Evolutionary conservation across 2,888 invertebrate species (phyloP), one percentile per base, ranked within the genome.

Genomic region (Macaria liturata): DNA sequence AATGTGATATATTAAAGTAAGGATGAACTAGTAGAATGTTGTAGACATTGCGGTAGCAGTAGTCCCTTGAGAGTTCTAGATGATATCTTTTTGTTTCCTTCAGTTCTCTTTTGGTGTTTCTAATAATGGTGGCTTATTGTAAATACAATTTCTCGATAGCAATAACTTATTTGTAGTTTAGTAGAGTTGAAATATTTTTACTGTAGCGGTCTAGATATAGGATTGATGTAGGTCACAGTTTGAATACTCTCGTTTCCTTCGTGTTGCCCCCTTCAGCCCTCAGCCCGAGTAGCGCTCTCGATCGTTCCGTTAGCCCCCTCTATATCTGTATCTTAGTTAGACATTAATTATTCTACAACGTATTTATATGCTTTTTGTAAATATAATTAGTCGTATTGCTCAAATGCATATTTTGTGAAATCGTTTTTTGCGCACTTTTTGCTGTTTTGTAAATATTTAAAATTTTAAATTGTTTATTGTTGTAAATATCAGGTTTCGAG

Each of bases 371-470:
- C 83, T 87, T 86, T 84, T 80, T 89, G 86, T 88, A 89, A 86
- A 89, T 87, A 87, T 83, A 86, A 82, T 66, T 84, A 85, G 86
- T 86, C 78, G 81, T 90, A 88, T 89, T 91, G 91, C 91, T 91
- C 91, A 91, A 91, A 90, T 87, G 90, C 88, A 89, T 91, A 91
- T 91, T 91, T 91, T 91, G 87, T 91, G 91, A 91, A 81, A 84
- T 86, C 84, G 85, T 89, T 90, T 89, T 86, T 88, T 89, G 88
- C 84, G 91, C 91, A 91, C 91, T 90, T 83, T 88, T 90, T 88
- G 90, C 90, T 90, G 81, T 83, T 83, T 78, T 89, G 86, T 89
- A 88, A 80, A 88, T 89, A 88, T 60, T 63, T 60, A 63, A 71
- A 42, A 66, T 67, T 65, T 80, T 81, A 74, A 76, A 70, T 74